Base-by-base conservation (phyloP, 2,113 vertebrate genomes). In the Canis aureus region DNA sequence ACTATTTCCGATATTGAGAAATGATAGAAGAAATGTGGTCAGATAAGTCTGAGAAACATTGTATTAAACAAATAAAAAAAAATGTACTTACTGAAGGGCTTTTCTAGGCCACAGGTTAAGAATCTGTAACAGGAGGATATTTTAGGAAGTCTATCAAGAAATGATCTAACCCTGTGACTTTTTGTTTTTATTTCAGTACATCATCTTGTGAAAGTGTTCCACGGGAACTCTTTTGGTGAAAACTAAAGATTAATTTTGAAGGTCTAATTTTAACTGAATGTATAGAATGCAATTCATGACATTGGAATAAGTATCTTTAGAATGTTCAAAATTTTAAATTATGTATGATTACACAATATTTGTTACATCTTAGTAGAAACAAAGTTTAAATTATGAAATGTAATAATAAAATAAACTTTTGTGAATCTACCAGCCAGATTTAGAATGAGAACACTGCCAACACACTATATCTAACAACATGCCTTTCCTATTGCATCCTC, bases 241-340 rank as follows among this genome's bases (percentile, higher is more conserved):
- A 88, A 57, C 13, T 79, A 11, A n/a, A 84, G 11, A 74, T 71
- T 66, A 81, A 66, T 85, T 71, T 60, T 60, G 74, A 95, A 93
- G 6, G 25, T 3, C 16, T 80, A n/a, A 17, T 74, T 90, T 20
- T 59, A 90, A 80, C 12, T 85, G 27, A 80, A 32, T 29, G 15
- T 19, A 12, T 51, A 32, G 19, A 74, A 57, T 11, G 57, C 35
- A 87, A 66, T 16, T 71, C 27, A n/a, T 51, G 43, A 32, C 19
- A 79, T 19, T 55, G 20, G 13, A 32, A n/a, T 74, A 79, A 60
- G 5, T 76, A 76, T n/a, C 16, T 38, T 64, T 38, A 80, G 23
- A 66, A 66, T 66, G 5, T 71, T 66, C 64, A 78, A 69, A n/a
- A 32, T 32, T 38, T 55, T 27, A 23, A 87, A 43, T 69, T 22